Conservation (phyloP, 1,140 invertebrate genomes). For the Sarcophaga peregrina region DNA sequence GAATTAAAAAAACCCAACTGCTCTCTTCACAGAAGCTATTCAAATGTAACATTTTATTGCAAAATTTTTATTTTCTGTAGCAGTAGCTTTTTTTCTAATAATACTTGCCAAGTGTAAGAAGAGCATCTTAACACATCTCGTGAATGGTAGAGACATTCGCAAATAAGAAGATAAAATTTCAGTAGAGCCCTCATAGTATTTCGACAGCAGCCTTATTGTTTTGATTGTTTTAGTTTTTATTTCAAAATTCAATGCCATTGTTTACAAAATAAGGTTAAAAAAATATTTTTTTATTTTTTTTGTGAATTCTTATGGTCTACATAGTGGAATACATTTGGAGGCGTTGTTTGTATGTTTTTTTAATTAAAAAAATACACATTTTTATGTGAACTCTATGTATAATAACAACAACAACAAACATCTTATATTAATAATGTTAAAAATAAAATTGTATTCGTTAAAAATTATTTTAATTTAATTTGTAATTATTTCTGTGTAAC, state of each 20-base stretch:
- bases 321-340: neutral
- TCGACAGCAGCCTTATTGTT: neutral
- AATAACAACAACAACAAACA: neutral
- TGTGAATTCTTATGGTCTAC: neutral
- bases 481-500: neutral
- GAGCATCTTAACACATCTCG: neutral
- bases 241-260: constrained; percentile 27
- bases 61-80: no score
- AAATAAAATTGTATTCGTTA: neutral
- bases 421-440: neutral
- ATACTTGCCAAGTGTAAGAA: neutral
- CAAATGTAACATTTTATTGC: no score
- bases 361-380: neutral
- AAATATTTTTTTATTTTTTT: neutral
- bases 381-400: neutral
- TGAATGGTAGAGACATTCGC: neutral
- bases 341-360: constrained; percentile 8
- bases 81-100: no score
- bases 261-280: constrained; percentile 17
- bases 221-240: neutral
- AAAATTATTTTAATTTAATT: neutral
- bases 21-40: no score
- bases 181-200: neutral
- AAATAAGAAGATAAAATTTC: neutral
- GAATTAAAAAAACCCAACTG: no score